These are phyloP conservation scores for Linurgus olivaceus DNA, from an alignment of 2,797 vertebrate genomes.

Conservation along the genomic window DNA sequence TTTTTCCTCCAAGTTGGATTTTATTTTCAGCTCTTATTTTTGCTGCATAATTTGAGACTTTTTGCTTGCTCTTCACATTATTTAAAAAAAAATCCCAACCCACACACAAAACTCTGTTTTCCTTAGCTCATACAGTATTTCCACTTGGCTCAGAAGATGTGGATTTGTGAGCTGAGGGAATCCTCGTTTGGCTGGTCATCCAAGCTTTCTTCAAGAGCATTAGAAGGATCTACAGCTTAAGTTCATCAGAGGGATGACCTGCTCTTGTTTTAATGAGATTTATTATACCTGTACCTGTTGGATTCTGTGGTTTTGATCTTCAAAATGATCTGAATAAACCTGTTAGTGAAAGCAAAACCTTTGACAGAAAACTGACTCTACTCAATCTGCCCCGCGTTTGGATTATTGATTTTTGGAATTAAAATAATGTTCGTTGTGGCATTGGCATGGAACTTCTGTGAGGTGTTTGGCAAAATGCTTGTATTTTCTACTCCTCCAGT, in stretches of 20 bases:
- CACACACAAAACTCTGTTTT: background rate
- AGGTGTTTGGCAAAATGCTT: background rate
- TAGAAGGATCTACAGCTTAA: slow-evolving; percentile 52
- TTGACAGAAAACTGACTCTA: background rate
- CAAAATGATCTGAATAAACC: background rate
- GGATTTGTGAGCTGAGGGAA: slow-evolving; percentile 46
- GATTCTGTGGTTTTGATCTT: background rate
- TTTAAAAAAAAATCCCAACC: background rate
- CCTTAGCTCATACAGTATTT: slow-evolving; percentile 16
- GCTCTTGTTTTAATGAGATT: slow-evolving; percentile 57
- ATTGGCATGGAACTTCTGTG: background rate
- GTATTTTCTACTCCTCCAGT: background rate
- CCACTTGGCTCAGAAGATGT: slow-evolving; percentile 36
- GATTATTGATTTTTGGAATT: background rate
- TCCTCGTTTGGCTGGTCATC: slow-evolving; percentile 32
- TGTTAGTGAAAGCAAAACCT: background rate
- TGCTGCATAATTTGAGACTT: background rate
- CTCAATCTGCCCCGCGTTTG: background rate
- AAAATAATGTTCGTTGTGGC: background rate
- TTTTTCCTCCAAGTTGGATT: background rate
- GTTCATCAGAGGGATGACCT: slow-evolving; percentile 28
- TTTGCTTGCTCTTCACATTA: slow-evolving; percentile 35
- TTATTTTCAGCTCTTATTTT: slow-evolving; percentile 10
- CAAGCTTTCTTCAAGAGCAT: slow-evolving; percentile 37
- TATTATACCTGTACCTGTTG: slow-evolving; percentile 45